Evolutionary conservation across 2,797 vertebrate species (phyloP).

Genomic region (Galago senegalensis): DNA sequence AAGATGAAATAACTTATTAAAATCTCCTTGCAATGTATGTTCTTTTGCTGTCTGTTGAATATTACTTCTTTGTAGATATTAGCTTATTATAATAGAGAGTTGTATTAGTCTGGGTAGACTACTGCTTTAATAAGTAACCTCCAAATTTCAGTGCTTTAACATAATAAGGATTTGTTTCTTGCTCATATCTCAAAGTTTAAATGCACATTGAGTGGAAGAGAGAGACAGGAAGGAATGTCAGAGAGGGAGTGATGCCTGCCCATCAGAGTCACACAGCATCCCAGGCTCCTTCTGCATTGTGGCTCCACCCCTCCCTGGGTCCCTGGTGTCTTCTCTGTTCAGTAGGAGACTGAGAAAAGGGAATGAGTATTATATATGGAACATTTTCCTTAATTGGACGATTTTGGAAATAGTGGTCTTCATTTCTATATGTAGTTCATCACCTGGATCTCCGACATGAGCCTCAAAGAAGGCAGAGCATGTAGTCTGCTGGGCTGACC

Average conservation of each 20-base stretch:
- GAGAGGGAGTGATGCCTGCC: background rate
- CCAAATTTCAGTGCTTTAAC: slow-evolving; percentile 22
- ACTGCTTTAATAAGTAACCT: slow-evolving; percentile 57
- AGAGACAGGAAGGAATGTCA: background rate
- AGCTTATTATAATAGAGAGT: slow-evolving; percentile 70
- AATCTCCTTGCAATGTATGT: slow-evolving; percentile 68
- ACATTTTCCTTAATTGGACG: background rate
- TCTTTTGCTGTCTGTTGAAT: slow-evolving; percentile 77
- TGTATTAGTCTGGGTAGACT: slow-evolving; percentile 17
- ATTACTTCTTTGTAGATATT: slow-evolving; percentile 77
- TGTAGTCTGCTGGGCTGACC: background rate
- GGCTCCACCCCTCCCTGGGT: background rate
- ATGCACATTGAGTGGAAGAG: background rate
- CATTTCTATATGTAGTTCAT: background rate
- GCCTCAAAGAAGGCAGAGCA: background rate
- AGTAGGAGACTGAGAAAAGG: background rate
- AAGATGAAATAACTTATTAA: slow-evolving; percentile 78
- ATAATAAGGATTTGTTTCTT: background rate
- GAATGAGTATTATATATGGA: background rate
- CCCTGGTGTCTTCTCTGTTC: background rate
- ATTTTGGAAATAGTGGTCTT: background rate
- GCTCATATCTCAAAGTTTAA: background rate
- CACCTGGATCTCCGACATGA: background rate
- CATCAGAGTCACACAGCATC: background rate
- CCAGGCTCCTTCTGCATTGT: background rate